phyloP scores from a whole-genome alignment of 1,140 invertebrate species.

The Heliothis subflexa region DNA sequence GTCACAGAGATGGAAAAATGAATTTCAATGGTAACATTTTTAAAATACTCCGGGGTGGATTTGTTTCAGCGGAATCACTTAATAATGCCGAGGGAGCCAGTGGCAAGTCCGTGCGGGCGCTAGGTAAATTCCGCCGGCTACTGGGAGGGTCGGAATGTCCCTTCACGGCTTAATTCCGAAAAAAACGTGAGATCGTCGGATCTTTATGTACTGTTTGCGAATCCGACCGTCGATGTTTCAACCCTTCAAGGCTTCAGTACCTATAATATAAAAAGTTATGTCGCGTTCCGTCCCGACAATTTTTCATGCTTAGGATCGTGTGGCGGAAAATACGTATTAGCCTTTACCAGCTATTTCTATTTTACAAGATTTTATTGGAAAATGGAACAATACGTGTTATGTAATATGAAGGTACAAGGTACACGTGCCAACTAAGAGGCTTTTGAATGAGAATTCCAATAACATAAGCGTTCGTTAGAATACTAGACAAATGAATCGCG shows the following conservation, averaged over 20 bases:
- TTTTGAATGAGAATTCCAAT: conserved; percentile 16
- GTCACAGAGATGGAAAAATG: conserved; percentile 47
- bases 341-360: conserved; percentile 45
- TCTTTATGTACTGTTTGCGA: conserved; percentile 80
- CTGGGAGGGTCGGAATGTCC: conserved; percentile 67
- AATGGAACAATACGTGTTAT: conserved; percentile 27
- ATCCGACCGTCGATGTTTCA: conserved; percentile 77
- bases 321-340: conserved; percentile 60
- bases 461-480: neutral
- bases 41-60: conserved; percentile 66
- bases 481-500: conserved; percentile 5
- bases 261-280: conserved; percentile 78
- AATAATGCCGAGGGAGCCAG: conserved; percentile 61
- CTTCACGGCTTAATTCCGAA: conserved; percentile 79
- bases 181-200: conserved; percentile 74
- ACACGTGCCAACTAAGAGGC: conserved; percentile 24
- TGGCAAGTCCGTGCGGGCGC: conserved; percentile 43
- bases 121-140: conserved; percentile 63
- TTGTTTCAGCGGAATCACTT: conserved; percentile 75
- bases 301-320: conserved; percentile 56
- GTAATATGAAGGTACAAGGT: neutral
- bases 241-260: conserved; percentile 65
- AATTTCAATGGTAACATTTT: conserved; percentile 57
- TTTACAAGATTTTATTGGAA: conserved; percentile 48
- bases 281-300: conserved; percentile 57